Percentiles rank a stretch among this genome's conserved stretches.
Conservation (phyloP, 2,113 vertebrate species). For the Corythoichthys haematopterus region DNA sequence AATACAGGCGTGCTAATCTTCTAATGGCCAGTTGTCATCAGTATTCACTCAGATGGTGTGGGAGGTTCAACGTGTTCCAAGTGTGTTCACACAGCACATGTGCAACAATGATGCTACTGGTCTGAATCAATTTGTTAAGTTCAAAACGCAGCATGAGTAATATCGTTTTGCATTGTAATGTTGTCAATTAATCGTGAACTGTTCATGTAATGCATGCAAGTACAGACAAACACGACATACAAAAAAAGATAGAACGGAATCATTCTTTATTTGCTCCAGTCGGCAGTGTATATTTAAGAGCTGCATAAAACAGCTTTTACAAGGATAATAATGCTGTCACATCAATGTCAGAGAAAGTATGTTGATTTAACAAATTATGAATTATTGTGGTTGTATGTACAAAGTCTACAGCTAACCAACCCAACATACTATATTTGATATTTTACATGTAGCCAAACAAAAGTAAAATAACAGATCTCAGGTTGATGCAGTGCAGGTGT, state of each 20-base stretch:
- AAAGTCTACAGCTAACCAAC: background rate
- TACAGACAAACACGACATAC: background rate
- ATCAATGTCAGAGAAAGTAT: background rate
- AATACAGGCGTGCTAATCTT: slow-evolving; percentile 35
- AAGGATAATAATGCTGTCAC: background rate
- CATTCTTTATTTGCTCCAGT: background rate
- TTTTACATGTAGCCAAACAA: background rate
- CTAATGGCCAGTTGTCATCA: slow-evolving; percentile 24
- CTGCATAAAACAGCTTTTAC: background rate
- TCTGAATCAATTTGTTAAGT: background rate
- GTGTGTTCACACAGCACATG: background rate
- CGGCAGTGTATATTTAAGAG: background rate
- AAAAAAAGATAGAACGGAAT: background rate
- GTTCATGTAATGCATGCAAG: background rate
- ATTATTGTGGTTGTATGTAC: background rate
- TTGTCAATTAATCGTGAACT: background rate
- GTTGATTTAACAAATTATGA: background rate
- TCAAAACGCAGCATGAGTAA: background rate
- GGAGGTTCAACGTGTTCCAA: slow-evolving; percentile 8
- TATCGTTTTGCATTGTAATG: background rate
- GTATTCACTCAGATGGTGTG: slow-evolving; percentile 3
- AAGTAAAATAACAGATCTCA: background rate
- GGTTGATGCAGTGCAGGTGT: background rate
- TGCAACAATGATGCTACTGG: background rate
- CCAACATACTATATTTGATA: background rate